A percentile compares a stretch with the other conserved stretches of the same genome.
Evolutionary conservation across 1,140 invertebrate genomes (phyloP).

Genomic region (Neuroterus valhalla): DNA sequence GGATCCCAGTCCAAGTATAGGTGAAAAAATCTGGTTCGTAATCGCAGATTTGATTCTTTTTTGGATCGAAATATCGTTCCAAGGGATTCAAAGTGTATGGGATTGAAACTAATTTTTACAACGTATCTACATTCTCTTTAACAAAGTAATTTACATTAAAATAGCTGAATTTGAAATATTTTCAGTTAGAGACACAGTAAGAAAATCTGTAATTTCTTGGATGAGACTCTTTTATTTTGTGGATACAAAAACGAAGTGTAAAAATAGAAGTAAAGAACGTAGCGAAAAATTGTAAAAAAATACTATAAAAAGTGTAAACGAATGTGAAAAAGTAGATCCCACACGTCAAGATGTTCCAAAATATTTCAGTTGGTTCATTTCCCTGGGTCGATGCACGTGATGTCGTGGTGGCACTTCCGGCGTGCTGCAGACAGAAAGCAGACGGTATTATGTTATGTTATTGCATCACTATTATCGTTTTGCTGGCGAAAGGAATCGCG

Average conservation of each 20-base stretch:
- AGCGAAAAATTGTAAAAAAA: constrained; percentile 18
- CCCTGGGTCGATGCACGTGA: constrained; percentile 41
- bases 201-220: no score
- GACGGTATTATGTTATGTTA: constrained; percentile 44
- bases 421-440: constrained; percentile 50
- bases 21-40: no score
- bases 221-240: background rate
- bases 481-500: background rate
- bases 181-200: no score
- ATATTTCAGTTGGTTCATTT: constrained; percentile 30
- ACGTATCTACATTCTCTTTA: no score
- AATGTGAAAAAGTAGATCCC: constrained; percentile 1
- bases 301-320: background rate
- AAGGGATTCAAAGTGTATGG: no score
- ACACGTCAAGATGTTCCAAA: constrained; percentile 30
- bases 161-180: no score
- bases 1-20: no score
- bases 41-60: no score
- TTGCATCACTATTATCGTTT: constrained; percentile 1
- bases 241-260: background rate
- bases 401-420: constrained; percentile 45
- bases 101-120: no score
- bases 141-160: no score
- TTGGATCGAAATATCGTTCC: no score
- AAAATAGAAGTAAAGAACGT: constrained; percentile 8